phyloP scores from a whole-genome alignment of 2,888 invertebrate genomes.

The Blomia tropicalis region DNA sequence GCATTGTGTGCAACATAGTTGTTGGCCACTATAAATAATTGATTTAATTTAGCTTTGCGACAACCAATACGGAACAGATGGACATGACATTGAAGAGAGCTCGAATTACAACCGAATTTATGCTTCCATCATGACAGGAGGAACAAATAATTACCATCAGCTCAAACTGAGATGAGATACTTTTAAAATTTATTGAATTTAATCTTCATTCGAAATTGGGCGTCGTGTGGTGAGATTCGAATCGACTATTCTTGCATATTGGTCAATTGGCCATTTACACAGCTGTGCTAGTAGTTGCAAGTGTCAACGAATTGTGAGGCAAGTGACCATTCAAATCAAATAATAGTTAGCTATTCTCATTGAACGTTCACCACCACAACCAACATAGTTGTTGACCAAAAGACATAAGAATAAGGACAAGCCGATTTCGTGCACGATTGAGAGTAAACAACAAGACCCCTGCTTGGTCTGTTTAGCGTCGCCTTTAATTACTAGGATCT shows the following conservation, averaged over 20 bases:
- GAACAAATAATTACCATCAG: no score
- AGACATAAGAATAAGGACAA: no score
- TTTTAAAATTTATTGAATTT: background rate
- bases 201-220: no score
- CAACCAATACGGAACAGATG: slow-evolving; percentile 10
- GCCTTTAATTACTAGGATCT: slow-evolving; percentile 16
- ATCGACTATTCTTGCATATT: no score
- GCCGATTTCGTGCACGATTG: background rate
- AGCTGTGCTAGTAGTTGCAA: background rate
- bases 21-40: slow-evolving; percentile 11
- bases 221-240: no score
- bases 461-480: background rate
- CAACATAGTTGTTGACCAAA: no score
- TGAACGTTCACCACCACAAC: no score
- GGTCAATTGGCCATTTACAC: background rate
- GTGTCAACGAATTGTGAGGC: background rate
- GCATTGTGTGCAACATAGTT: slow-evolving; percentile 2
- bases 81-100: background rate
- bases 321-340: background rate
- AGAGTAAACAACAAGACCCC: slow-evolving; percentile 5
- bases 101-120: background rate
- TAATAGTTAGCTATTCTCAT: no score
- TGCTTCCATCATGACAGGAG: no score
- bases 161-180: background rate
- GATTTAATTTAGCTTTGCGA: slow-evolving; percentile 12